A percentile compares a stretch with the other conserved stretches of the same genome.
These are phyloP conservation scores for Tipula unca DNA, from an alignment of 2,888 invertebrate species.

Conservation along the genomic window DNA sequence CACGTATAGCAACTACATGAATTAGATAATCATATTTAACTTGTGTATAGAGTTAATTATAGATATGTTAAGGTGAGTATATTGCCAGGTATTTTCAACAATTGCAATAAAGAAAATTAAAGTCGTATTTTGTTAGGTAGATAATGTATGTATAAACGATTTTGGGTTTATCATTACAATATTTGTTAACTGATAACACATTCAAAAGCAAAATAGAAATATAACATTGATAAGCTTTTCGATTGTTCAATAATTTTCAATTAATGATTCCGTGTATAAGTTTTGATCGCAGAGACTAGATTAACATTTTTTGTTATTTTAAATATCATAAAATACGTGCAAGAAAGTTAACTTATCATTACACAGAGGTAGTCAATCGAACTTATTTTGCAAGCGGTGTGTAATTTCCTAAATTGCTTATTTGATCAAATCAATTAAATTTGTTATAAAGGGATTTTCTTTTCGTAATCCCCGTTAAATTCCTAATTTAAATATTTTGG, in stretches of 20 bases:
- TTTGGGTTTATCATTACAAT: neutral
- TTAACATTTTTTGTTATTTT: neutral
- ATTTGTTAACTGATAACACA: neutral
- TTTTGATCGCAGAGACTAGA: neutral
- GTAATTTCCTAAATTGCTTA: neutral
- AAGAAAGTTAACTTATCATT: neutral
- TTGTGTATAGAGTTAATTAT: constrained; percentile 14
- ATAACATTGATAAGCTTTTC: neutral
- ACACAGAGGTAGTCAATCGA: neutral
- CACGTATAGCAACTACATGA: constrained; percentile 14
- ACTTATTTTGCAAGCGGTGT: neutral
- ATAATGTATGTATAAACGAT: neutral
- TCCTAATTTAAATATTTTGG: neutral
- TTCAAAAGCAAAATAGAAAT: neutral
- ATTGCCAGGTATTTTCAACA: constrained; percentile 8
- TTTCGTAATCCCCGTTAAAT: neutral
- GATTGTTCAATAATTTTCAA: neutral
- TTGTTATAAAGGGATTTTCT: too few relatives aligned
- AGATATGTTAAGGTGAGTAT: neutral
- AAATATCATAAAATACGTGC: neutral
- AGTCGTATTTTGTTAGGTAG: neutral
- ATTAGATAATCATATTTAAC: constrained; percentile 8
- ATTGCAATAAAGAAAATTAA: neutral
- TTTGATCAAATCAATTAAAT: too few relatives aligned
- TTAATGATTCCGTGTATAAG: neutral